Percentiles rank a stretch among this genome's conserved stretches.
These are phyloP conservation scores for Ginglymostoma cirratum DNA, from an alignment of 2,113 vertebrate genomes.

Conservation along the genomic window DNA sequence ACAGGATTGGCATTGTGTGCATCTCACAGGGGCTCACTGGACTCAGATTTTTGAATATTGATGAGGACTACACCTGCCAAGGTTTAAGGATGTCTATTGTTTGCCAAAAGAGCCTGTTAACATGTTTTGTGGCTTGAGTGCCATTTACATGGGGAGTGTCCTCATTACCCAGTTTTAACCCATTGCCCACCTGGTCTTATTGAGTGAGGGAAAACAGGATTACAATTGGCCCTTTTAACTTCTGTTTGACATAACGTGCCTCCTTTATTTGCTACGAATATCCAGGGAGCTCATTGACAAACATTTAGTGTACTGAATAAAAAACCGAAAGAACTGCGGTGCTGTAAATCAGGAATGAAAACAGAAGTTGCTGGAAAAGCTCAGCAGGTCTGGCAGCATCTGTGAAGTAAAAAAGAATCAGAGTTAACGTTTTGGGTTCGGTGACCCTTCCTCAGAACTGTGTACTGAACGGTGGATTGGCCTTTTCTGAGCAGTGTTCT, in stretches of 20 bases:
- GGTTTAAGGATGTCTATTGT: neutral
- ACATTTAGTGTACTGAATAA: neutral
- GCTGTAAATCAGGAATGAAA: no score
- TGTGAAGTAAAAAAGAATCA: no score
- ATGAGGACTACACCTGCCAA: neutral
- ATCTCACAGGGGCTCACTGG: neutral
- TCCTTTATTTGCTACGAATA: neutral
- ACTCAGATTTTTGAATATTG: neutral
- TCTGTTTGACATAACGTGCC: neutral
- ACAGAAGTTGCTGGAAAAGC: no score
- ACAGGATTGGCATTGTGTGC: neutral
- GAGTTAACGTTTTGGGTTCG: no score
- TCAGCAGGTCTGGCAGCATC: no score
- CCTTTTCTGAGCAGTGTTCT: neutral
- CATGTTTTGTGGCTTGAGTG: neutral
- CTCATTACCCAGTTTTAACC: neutral
- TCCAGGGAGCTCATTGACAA: neutral
- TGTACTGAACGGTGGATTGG: neutral
- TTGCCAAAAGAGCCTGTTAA: neutral
- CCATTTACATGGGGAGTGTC: neutral
- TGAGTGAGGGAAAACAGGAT: neutral
- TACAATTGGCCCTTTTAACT: neutral
- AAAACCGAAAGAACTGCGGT: no score
- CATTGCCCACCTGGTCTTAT: neutral
- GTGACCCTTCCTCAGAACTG: no score